These are phyloP conservation scores for Amphilophus citrinellus DNA, from an alignment of 2,113 vertebrate species.

Conservation along the genomic window DNA sequence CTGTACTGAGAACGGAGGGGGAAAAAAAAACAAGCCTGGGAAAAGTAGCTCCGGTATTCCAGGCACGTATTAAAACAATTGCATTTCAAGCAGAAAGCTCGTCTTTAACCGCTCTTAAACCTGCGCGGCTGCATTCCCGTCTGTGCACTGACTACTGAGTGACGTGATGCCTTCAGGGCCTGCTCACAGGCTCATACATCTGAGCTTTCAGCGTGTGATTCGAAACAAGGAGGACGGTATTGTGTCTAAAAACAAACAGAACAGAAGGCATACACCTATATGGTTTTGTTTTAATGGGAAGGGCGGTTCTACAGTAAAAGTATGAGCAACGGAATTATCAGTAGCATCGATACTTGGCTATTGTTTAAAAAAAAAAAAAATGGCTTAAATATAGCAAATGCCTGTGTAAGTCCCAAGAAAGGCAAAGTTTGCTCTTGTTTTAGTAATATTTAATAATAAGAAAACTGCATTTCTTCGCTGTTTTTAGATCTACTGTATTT, in stretches of 20 bases:
- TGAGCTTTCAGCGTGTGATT: background rate
- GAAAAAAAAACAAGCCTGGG: background rate
- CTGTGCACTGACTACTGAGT: constrained; percentile 10
- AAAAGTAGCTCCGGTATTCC: constrained; percentile 29
- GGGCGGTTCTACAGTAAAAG: background rate
- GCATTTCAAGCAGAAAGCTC: constrained; percentile 11
- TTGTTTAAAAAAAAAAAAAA: background rate
- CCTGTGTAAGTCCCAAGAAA: background rate
- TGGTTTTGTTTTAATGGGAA: background rate
- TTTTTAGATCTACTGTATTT: background rate
- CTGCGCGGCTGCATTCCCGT: constrained; percentile 63
- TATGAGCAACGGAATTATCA: background rate
- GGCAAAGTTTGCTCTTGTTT: background rate
- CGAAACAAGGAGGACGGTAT: background rate
- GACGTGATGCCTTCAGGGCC: constrained; percentile 59
- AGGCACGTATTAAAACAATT: constrained; percentile 51
- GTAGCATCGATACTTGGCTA: background rate
- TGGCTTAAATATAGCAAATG: background rate
- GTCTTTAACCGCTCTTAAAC: constrained; percentile 50
- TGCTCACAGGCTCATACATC: background rate
- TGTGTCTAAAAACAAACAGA: background rate
- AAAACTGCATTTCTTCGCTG: background rate
- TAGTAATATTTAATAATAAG: background rate
- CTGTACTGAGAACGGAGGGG: background rate
- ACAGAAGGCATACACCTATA: too few relatives aligned